Evolutionary conservation across 2,113 vertebrate species (phyloP).

Genomic region (Xenopus borealis): DNA sequence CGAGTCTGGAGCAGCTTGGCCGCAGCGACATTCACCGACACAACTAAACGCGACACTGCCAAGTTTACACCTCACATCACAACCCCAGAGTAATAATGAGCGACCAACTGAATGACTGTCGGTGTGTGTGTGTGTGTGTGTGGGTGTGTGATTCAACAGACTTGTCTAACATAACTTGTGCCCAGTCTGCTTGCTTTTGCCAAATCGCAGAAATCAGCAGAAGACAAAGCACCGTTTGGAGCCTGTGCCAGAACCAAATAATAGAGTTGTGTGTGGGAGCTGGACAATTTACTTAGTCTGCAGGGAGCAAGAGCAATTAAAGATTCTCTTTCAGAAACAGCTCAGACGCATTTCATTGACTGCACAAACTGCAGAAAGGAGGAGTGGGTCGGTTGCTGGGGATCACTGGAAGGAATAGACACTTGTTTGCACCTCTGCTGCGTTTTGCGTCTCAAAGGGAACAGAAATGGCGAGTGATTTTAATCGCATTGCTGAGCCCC

Average conservation of each 20-base stretch:
- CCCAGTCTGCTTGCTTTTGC: not conserved
- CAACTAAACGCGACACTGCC: slow-evolving; percentile 19
- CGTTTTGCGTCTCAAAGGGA: slow-evolving; percentile 50
- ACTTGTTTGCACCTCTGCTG: slow-evolving; percentile 46
- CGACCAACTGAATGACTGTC: not conserved
- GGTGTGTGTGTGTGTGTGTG: not conserved
- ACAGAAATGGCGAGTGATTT: slow-evolving; percentile 52
- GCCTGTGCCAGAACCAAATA: slow-evolving; percentile 2
- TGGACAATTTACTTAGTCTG: not conserved
- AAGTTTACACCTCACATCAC: slow-evolving; percentile 51
- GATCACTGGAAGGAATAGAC: slow-evolving; percentile 49
- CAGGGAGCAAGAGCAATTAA: not conserved
- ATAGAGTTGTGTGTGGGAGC: not conserved
- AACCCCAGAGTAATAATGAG: slow-evolving; percentile 16
- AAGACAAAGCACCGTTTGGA: too few relatives aligned
- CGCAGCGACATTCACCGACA: not conserved
- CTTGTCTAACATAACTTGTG: not conserved
- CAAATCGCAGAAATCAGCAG: too few relatives aligned
- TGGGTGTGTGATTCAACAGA: not conserved
- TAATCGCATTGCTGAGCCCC: slow-evolving; percentile 12
- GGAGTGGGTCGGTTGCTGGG: slow-evolving; percentile 4
- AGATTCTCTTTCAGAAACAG: not conserved
- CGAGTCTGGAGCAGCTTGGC: not conserved
- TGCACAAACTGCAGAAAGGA: too few relatives aligned
- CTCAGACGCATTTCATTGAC: too few relatives aligned